These are phyloP conservation scores for Esox niger DNA, from an alignment of 2,113 vertebrate species.

Conservation along the genomic window DNA sequence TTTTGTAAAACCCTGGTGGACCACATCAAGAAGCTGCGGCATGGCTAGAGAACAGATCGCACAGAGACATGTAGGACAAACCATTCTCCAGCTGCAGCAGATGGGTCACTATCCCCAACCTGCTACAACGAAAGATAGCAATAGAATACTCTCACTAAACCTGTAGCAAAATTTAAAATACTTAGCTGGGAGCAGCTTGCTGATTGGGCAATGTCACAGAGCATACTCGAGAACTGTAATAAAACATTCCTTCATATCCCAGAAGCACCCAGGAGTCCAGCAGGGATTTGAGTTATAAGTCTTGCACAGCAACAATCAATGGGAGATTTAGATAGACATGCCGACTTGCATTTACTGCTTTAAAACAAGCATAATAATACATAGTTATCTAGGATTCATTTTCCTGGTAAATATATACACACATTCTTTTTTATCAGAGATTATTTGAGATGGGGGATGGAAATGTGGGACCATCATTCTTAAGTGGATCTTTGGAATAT, in stretches of 20 bases:
- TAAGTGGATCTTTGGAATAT: too few species aligned
- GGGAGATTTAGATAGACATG: too few species aligned
- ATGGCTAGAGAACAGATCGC: not conserved
- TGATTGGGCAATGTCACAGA: too few species aligned
- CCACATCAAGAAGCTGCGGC: not conserved
- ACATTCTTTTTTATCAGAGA: too few species aligned
- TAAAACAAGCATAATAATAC: too few species aligned
- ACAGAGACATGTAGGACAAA: not conserved
- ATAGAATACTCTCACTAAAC: constrained; percentile 14
- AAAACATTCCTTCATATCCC: constrained; percentile 68
- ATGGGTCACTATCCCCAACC: constrained; percentile 36
- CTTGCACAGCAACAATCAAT: too few species aligned
- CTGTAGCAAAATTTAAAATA: constrained; percentile 53
- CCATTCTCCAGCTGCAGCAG: not conserved
- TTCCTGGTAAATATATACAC: too few species aligned
- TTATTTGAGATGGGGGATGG: too few species aligned
- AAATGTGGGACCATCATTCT: too few species aligned
- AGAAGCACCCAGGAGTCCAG: constrained; percentile 60
- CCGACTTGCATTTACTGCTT: too few species aligned
- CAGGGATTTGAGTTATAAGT: constrained; percentile 59
- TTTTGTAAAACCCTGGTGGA: constrained; percentile 34
- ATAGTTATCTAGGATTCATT: too few species aligned
- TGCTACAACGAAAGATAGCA: constrained; percentile 31
- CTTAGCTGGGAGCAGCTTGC: constrained; percentile 30
- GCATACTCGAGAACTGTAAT: constrained; percentile 55